A percentile compares a stretch with the other conserved stretches of the same genome.
Evolutionary conservation across 2,888 invertebrate genomes (phyloP).

Genomic region (Cheilosia scutellata): DNA sequence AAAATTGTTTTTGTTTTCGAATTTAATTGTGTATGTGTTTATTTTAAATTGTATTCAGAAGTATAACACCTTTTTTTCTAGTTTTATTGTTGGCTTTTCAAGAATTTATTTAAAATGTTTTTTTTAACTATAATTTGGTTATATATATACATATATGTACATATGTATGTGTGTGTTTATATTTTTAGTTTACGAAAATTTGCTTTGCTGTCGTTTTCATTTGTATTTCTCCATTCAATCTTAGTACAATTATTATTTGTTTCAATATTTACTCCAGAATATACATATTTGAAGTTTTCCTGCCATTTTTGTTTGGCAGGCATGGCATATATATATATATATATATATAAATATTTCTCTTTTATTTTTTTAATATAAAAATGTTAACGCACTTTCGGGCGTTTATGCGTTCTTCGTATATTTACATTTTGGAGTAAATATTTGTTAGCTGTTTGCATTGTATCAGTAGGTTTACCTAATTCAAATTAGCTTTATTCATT

Average conservation of each 20-base stretch:
- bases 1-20: constrained; percentile 56
- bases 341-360: constrained; percentile 22
- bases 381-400: constrained; percentile 31
- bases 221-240: constrained; percentile 4
- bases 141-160: constrained; percentile 47
- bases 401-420: constrained; percentile 9
- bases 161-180: constrained; percentile 18
- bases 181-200: constrained; percentile 28
- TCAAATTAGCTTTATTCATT: constrained; percentile 1
- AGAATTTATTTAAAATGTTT: constrained; percentile 63
- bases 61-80: constrained; percentile 62
- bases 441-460: constrained; percentile 10
- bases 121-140: constrained; percentile 64
- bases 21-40: constrained; percentile 69
- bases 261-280: constrained; percentile 56
- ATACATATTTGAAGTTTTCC: constrained; percentile 36
- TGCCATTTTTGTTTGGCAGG: constrained; percentile 30
- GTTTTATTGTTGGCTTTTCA: constrained; percentile 75
- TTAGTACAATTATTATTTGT: constrained; percentile 11
- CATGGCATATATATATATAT: constrained; percentile 45
- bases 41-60: constrained; percentile 68
- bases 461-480: neutral
- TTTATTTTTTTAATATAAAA: constrained; percentile 47
- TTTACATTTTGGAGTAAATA: constrained; percentile 58
- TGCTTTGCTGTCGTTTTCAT: constrained; percentile 1